These are phyloP conservation scores for Macaria liturata DNA, from an alignment of 2,888 invertebrate species.

Conservation along the genomic window DNA sequence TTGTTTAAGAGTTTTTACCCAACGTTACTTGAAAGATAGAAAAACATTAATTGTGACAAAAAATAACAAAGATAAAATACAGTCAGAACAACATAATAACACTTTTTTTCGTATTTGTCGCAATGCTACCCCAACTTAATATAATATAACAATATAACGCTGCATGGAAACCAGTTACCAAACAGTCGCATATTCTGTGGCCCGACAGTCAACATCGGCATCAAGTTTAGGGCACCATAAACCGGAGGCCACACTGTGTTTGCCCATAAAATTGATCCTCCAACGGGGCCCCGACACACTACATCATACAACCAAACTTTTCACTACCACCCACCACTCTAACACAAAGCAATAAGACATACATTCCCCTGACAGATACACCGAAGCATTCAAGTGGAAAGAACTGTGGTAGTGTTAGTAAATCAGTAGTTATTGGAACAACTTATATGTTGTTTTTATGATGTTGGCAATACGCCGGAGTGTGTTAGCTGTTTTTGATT, in stretches of 20 bases:
- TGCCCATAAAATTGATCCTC: conserved; percentile 59
- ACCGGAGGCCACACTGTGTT: conserved; percentile 46
- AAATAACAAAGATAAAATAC: too few species aligned
- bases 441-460: conserved; percentile 48
- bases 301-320: conserved; percentile 14
- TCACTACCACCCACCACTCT: conserved; percentile 25
- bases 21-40: too few species aligned
- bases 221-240: conserved; percentile 52
- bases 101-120: too few species aligned
- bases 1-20: too few species aligned
- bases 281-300: conserved; percentile 39
- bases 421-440: conserved; percentile 37
- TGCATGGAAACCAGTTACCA: too few species aligned
- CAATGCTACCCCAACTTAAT: too few species aligned
- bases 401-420: conserved; percentile 27
- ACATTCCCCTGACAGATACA: too few species aligned
- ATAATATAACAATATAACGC: too few species aligned
- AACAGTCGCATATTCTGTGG: conserved; percentile 34
- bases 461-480: conserved; percentile 45
- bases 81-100: too few species aligned
- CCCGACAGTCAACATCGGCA: conserved; percentile 38
- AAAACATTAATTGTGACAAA: too few species aligned
- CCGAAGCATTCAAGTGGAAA: conserved; percentile 5
- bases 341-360: too few species aligned
- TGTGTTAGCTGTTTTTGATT: conserved; percentile 36